Evolutionary conservation across 2,797 vertebrate genomes (phyloP), one percentile per base, ranked within the genome.

Genomic region (Syngnathus rostellatus): DNA sequence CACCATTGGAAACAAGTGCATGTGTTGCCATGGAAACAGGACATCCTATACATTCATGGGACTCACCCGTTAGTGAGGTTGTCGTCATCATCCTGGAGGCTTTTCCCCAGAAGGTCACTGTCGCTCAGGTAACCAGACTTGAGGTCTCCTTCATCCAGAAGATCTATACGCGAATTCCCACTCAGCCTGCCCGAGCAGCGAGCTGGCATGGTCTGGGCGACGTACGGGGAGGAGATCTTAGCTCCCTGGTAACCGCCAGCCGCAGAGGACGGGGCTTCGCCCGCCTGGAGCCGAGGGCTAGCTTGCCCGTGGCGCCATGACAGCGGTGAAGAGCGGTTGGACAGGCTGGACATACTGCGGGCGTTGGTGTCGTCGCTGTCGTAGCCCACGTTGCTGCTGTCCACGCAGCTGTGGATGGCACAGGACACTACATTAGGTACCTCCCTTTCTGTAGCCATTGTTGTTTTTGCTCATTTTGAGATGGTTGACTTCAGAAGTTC

Each of bases 251-350:
- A 95, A 1, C 90, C 87, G 3, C 81, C 85, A 0, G 93, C 94
- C 0, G 95, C 93, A 0, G 94, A 94, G 0, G 96, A 98, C 0
- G 96, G 97, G 0, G 97, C 96, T 0, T 98, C 96, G 0, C 97
- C 97, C 0, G 97, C 97, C 83, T 99, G 97, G 68, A 99, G 92
- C 14, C 97, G 92, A 0, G 97, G 97, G 77, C 96, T 98, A 38
- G 97, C 93, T 84, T 98, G 97, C 50, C 96, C 95, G 0, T 98
- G 97, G 80, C 95, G 94, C 96, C 97, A 98, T 48, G 96, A 98
- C 5, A 99, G 90, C 0, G 96, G 97, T 0, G 97, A 99, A 0
- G 97, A 99, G 76, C 96, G 95, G 85, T 97, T 99, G 73, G 97
- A 99, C 53, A 96, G 85, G 84, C 96, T 99, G 88, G 96, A 98